Evolutionary conservation across 2,888 invertebrate genomes (phyloP), one percentile per base, ranked within the genome.

Genomic region (Dasypogon diadema): DNA sequence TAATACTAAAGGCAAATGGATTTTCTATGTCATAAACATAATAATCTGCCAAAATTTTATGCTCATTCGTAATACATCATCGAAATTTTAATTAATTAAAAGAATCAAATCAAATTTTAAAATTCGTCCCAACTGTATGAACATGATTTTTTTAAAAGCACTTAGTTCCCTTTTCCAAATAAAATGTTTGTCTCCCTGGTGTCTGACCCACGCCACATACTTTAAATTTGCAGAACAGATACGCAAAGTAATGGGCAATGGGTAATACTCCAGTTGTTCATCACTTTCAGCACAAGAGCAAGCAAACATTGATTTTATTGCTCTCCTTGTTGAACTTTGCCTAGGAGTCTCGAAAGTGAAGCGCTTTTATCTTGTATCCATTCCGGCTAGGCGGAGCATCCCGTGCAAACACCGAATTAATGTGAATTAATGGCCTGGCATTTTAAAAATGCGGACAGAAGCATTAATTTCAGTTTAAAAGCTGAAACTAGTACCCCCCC

Each of bases 391-490:
- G 12, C 21, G 12, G 42, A 37, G 24, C 56, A 73, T 68, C 56
- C 26, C 42, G 37, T 46, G 46, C 75, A 56, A 56, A 75, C 65
- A 75, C 46, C 26, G 46, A 68, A 70, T 68, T 75, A 75, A 75
- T 75, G 68, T 68, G 75, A 48, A 75, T 75, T 48, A 75, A 75
- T 75, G 70, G 58, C 10, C 21, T 60, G 70, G 34, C 58, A 46
- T 58, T 75, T 70, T 46, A 65, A 65, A 75, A 75, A 70, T 30
- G 46, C 68, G 58, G n/a, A 18, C 56, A 46, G 18, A 58, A 75
- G 56, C 75, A 68, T 70, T 75, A 75, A 75, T 75, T 75, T 75
- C 46, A 46, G 68, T 68, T 65, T 68, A 65, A 65, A 65, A 75
- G 42, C 30, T 51, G 55, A 65, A 75, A 68, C 56, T 65, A 18